phyloP scores from a whole-genome alignment of 2,888 invertebrate species.

The Conomelus anceps region DNA sequence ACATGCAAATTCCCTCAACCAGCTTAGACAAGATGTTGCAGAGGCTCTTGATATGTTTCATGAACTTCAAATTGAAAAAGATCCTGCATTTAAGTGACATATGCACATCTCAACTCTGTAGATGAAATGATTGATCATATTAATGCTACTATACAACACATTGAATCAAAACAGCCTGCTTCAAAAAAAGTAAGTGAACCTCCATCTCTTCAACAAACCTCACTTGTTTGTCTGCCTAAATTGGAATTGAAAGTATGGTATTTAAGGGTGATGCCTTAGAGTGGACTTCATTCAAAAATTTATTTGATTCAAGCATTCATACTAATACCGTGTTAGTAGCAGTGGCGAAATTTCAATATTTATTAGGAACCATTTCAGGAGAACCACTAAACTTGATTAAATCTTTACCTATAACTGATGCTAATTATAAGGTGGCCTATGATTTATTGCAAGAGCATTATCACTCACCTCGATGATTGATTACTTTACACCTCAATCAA shows the following conservation, averaged over 20 bases:
- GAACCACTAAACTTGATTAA: conserved; percentile 10
- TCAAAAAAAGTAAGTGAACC: no score
- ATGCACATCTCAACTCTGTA: no score
- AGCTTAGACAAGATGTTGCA: no score
- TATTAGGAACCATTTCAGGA: no score
- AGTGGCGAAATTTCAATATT: conserved; percentile 8
- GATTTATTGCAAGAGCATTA: conserved; percentile 7
- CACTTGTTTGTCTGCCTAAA: conserved; percentile 5
- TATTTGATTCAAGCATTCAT: conserved; percentile 12
- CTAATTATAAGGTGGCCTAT: conserved; percentile 4
- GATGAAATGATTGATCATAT: no score
- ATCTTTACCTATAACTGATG: conserved; percentile 5
- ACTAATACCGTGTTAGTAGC: not conserved
- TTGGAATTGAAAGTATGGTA: conserved; percentile 2
- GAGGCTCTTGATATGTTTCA: no score
- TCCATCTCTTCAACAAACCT: no score
- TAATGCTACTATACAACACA: no score
- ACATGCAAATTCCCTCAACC: no score
- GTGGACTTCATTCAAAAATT: conserved; percentile 12
- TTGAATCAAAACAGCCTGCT: no score
- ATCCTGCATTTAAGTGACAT: no score
- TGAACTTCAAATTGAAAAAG: no score
- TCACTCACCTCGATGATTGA: conserved; percentile 7
- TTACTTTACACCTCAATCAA: not conserved
- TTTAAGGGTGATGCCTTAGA: conserved; percentile 9